phyloP scores from a whole-genome alignment of 1,140 invertebrate species.

The Nasonia vitripennis region DNA sequence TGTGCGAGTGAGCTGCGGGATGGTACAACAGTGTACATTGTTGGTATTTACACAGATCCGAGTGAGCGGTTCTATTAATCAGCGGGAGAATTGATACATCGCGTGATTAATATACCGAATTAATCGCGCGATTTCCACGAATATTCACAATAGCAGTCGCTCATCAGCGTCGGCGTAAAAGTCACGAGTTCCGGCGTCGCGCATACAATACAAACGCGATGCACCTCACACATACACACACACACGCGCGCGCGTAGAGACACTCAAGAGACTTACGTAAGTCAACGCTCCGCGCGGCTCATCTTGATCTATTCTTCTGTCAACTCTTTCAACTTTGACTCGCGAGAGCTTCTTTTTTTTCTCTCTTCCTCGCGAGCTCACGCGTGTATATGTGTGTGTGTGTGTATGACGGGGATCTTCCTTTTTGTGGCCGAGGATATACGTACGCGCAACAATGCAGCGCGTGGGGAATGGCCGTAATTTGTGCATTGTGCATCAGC shows the following conservation, averaged over 20 bases:
- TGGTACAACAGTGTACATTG: background rate
- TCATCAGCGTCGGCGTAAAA: background rate
- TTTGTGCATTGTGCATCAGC: slow-evolving; percentile 14
- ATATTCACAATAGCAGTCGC: background rate
- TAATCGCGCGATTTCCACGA: background rate
- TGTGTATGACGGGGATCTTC: slow-evolving; percentile 13
- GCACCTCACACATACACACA: background rate
- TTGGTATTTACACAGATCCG: background rate
- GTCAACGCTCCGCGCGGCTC: background rate
- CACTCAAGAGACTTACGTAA: slow-evolving; percentile 23
- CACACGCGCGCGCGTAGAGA: background rate
- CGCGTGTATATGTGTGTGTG: background rate
- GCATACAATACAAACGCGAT: background rate
- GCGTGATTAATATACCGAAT: background rate
- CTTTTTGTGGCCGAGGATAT: slow-evolving; percentile 22
- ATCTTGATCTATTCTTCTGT: slow-evolving; percentile 36
- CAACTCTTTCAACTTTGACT: slow-evolving; percentile 35
- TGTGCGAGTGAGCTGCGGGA: background rate
- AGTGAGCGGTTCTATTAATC: background rate
- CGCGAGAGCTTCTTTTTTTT: slow-evolving; percentile 28
- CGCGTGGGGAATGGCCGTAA: slow-evolving; percentile 23
- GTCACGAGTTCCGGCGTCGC: slow-evolving; percentile 20
- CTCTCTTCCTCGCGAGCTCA: no score
- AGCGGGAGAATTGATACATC: no score
- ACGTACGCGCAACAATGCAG: background rate